Percentiles rank a stretch among this genome's conserved stretches.
Conservation (phyloP, 2,113 vertebrate genomes). For the Zosterops borbonicus region DNA sequence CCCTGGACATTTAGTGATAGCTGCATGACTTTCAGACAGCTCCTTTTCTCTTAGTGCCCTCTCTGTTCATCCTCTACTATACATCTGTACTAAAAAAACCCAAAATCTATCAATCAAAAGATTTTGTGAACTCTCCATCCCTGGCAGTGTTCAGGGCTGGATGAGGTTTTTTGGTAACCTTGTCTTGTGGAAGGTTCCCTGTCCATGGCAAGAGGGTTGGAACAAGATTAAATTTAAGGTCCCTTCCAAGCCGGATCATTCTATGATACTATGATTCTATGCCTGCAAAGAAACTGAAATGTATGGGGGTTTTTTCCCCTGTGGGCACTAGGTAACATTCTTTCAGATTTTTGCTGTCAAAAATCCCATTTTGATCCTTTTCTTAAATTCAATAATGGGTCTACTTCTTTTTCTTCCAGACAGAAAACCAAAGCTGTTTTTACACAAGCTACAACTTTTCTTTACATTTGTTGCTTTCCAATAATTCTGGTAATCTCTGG, state of each 20-base stretch:
- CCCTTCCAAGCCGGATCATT: background rate
- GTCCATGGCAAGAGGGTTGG: background rate
- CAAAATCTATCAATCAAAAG: background rate
- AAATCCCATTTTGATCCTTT: background rate
- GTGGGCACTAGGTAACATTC: background rate
- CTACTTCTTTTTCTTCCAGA: background rate
- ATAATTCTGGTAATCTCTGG: background rate
- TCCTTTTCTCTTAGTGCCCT: background rate
- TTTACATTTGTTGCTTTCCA: rapidly evolving
- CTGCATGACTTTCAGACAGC: background rate
- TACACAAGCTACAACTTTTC: background rate
- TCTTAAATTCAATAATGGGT: background rate
- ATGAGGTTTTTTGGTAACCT: background rate
- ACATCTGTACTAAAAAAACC: background rate
- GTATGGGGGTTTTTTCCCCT: background rate
- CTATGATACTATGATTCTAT: background rate
- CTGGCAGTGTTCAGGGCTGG: background rate
- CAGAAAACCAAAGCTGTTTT: background rate
- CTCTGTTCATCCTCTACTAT: background rate
- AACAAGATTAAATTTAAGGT: background rate
- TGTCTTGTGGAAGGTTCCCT: background rate
- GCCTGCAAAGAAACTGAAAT: background rate
- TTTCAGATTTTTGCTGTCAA: background rate
- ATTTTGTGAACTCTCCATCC: background rate
- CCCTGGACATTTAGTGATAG: background rate